Base-by-base conservation (phyloP, 2,113 vertebrate species). In the Phocoena phocoena region DNA sequence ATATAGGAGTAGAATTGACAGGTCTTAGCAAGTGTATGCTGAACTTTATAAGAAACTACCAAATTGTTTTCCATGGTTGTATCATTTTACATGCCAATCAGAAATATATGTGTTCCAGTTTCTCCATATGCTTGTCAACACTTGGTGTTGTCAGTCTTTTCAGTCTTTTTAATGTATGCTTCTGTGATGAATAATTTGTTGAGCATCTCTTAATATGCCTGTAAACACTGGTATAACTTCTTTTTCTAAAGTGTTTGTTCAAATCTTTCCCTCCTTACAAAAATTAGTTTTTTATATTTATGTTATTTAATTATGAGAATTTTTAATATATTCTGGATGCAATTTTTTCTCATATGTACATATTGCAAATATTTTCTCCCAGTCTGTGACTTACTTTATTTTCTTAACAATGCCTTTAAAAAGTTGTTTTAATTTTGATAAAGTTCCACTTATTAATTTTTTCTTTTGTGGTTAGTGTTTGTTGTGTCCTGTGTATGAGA, bases 401-500 rank as follows among this genome's bases (percentile, higher is more conserved):
- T 95, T 87, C 38, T 62, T 92, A 92, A 41, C 50, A 88, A 41
- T 67, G 21, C 73, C 55, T 86, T 86, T 9, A 50, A 55, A 90
- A 89, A 92, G n/a, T 80, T 11, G 14, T 58, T 79, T 84, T 93
- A 95, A 60, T 88, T 88, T 68, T 41, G 68, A 62, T 41, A 85
- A 62, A 26, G 4, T 62, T 62, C 60, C 60, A 26, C 13, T 36
- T 71, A 93, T 60, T 76, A 82, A 9, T 55, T 73, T 80, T 70
- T 88, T 77, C 11, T 90, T 79, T 89, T 67, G 85, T 80, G 31
- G 20, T 58, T 89, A 47, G 5, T 58, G 55, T 58, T 58, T 90
- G 21, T 33, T 79, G 36, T 88, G 21, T 14, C 12, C 31, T 70
- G 2, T 60, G 5, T 68, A 44, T 60, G n/a, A 85, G 53, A 36